Evolutionary conservation across 2,113 vertebrate genomes (phyloP), one percentile per base, ranked within the genome.

Genomic region (Rhinoderma darwinii): DNA sequence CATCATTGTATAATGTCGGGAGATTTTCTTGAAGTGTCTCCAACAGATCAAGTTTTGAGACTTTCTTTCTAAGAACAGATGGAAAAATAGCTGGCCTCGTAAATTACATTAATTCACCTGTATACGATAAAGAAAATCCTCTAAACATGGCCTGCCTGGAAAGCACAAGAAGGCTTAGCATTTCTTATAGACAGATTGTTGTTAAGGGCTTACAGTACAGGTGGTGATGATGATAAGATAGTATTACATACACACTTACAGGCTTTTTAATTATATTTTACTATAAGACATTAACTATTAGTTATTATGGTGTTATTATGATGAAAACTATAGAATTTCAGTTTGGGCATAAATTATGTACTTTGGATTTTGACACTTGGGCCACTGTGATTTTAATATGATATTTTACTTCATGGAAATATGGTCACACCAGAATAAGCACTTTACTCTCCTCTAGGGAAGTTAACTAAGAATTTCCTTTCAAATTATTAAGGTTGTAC

Each of bases 91-190:
- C n/a, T 66, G 8, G 7, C 37, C 11, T 15, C n/a, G 37, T 39
- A 22, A 25, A 43, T 43, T 82, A 82, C 14, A 82, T 20, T 12
- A 63, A 82, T 27, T 63, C 79, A 82, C 25, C 25, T 39, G 79
- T 44, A n/a, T 82, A 82, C 66, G 79, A 82, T 82, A 44, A 82
- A 63, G 56, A 27, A 66, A 66, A 82, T 63, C 37, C 56, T 44
- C 39, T 1, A 39, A 80, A 59, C 35, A 59, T 59, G 35, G 54
- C 78, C 78, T 41, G 11, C 51, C 30, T 44, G 56, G 51, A 39
- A 27, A 63, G n/a, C n/a, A 30, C 22, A 14, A 82, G 37, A 39
- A 18, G 44, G 27, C 17, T 63, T 41, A 63, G 12, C 14, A 43
- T 30, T 17, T 17, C n/a, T 27, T 27, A 27, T 63, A 63, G 37